Evolutionary conservation across 2,113 vertebrate species (phyloP).

Genomic region (Cnemophilus loriae): DNA sequence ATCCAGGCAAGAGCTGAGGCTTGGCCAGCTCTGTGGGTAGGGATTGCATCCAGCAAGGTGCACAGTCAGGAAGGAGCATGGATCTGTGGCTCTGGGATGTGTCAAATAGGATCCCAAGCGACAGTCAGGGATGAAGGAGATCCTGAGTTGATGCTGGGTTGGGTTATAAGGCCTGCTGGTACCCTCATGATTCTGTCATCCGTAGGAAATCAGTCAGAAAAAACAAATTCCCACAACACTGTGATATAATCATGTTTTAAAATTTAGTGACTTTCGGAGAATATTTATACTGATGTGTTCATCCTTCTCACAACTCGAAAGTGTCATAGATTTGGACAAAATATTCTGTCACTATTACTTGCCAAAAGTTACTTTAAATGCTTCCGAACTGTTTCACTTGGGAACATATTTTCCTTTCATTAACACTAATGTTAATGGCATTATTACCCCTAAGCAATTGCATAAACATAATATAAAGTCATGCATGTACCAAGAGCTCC

Average conservation of each 20-base stretch:
- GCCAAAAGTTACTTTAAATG: background rate
- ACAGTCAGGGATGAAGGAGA: background rate
- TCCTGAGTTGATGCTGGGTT: background rate
- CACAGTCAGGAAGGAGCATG: background rate
- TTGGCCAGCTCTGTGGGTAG: background rate
- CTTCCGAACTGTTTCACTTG: background rate
- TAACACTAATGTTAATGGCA: background rate
- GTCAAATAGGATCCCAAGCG: background rate
- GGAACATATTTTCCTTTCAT: background rate
- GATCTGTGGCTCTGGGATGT: background rate
- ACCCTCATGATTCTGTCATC: background rate
- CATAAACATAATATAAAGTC: background rate
- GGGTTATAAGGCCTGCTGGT: background rate
- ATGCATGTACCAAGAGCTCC: background rate
- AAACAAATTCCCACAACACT: background rate
- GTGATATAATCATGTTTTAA: background rate
- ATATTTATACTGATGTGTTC: background rate
- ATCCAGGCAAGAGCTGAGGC: background rate
- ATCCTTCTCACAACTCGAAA: background rate
- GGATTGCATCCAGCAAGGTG: background rate
- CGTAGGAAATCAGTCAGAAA: background rate
- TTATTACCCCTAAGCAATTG: background rate
- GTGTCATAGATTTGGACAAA: background rate
- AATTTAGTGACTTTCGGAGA: background rate
- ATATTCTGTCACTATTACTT: background rate